A percentile compares a stretch with the other conserved stretches of the same genome.
phyloP scores from a whole-genome alignment of 2,797 vertebrate species.

The Pseudochaenichthys georgianus region DNA sequence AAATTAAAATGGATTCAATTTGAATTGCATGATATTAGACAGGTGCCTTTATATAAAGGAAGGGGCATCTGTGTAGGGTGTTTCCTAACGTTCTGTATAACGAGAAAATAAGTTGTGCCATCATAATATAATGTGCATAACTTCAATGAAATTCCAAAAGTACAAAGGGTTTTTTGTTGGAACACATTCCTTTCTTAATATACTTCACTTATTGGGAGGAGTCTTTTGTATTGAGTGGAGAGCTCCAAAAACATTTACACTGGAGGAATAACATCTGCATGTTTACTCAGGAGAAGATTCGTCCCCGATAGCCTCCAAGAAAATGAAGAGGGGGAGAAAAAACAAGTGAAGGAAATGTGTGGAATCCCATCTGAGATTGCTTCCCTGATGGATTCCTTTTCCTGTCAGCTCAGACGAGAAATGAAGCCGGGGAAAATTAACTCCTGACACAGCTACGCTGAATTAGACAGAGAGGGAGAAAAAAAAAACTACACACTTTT shows the following conservation, averaged over 20 bases:
- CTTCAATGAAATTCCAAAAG: conserved; percentile 60
- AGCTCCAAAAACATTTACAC: conserved; percentile 82
- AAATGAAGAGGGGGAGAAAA: conserved; percentile 79
- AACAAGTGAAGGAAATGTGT: conserved; percentile 87
- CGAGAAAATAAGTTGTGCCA: conserved; percentile 18
- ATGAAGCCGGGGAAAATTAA: conserved; percentile 90
- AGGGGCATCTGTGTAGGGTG: neutral
- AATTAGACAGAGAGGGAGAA: conserved; percentile 88
- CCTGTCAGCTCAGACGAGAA: conserved; percentile 88
- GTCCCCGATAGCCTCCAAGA: conserved; percentile 77
- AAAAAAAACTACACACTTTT: conserved; percentile 91
- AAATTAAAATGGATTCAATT: neutral
- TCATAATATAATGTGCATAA: conserved; percentile 39
- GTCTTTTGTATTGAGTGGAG: conserved; percentile 70
- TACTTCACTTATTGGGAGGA: conserved; percentile 75
- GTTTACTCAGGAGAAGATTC: conserved; percentile 85
- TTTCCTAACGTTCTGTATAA: conserved; percentile 11
- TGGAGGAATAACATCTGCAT: conserved; percentile 81
- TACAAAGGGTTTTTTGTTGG: conserved; percentile 72
- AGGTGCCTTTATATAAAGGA: conserved; percentile 2
- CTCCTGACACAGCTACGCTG: conserved; percentile 89
- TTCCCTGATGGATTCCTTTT: conserved; percentile 88
- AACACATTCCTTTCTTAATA: conserved; percentile 75
- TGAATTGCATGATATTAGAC: neutral
- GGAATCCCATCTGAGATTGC: conserved; percentile 88